Percentiles rank a stretch among this genome's conserved stretches.
Conservation (phyloP, 2,888 invertebrate species). For the Ochropacha duplaris region DNA sequence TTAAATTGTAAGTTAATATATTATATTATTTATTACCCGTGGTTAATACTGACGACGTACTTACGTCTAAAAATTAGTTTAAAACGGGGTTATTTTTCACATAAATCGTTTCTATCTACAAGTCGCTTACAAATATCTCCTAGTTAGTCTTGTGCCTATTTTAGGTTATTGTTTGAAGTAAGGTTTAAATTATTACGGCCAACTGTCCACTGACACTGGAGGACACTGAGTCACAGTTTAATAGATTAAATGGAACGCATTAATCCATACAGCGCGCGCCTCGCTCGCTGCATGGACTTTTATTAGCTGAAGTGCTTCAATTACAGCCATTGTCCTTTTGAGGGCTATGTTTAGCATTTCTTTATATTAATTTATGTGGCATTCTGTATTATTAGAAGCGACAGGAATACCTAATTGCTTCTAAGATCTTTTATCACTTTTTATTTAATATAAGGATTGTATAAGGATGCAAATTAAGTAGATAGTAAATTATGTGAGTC, state of each 20-base stretch:
- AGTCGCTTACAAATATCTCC: neutral
- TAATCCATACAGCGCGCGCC: conserved; percentile 58
- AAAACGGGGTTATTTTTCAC: no score
- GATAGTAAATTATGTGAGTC: no score
- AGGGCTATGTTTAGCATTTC: conserved; percentile 18
- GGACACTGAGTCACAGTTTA: conserved; percentile 59
- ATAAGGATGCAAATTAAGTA: no score
- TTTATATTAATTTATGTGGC: conserved; percentile 8
- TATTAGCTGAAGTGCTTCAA: conserved; percentile 72
- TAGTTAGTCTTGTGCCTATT: conserved; percentile 1
- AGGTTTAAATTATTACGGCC: conserved; percentile 12
- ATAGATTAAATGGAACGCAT: conserved; percentile 76
- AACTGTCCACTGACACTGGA: conserved; percentile 31
- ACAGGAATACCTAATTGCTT: neutral
- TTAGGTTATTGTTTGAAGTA: neutral
- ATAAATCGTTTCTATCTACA: neutral
- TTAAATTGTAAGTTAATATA: no score
- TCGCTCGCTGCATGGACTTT: conserved; percentile 47
- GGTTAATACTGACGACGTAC: no score
- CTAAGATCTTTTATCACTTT: neutral
- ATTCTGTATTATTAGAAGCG: conserved; percentile 22
- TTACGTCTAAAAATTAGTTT: no score
- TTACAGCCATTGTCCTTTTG: conserved; percentile 58
- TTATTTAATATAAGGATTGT: no score
- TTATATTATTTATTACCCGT: no score